Evolutionary conservation across 1,140 invertebrate species (phyloP), one percentile per base, ranked within the genome.

Genomic region (Helicoverpa zea): DNA sequence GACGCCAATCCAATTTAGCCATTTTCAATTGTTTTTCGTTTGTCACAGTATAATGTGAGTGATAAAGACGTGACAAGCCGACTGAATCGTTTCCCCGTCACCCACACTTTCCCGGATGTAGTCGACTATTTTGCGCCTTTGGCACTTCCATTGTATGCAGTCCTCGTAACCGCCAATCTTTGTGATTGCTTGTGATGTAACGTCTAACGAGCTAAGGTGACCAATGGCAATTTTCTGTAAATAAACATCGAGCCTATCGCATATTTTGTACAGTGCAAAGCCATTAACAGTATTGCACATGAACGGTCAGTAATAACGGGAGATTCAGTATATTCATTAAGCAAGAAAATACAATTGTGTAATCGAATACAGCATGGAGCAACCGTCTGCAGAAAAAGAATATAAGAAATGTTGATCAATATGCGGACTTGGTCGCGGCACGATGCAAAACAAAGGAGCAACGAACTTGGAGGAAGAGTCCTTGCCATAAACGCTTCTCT

Each of bases 381-480:
- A 63, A 76, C 63, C 56, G 56, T 43, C 16, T 77, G 30, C 51
- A 77, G 59, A 77, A 77, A 82, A 85, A 85, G 84, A 85, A 63
- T 63, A 63, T 76, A 75, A 64, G 61, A 80, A 59, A 29, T 49
- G 80, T n/a, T 58, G 78, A 90, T 93, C 89, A 87, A 81, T 90
- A 92, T 93, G 91, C 92, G 90, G 91, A 89, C 91, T 83, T 35
- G 85, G 88, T 89, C 81, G 81, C 81, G 81, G 79, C 87, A 82
- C 84, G 81, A 90, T 86, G 91, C 90, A 89, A 91, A 93, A 91
- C 88, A 91, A 87, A 87, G 83, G 88, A 64, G 89, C 92, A 92
- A 88, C 89, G 92, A 94, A 92, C 92, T 90, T 81, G 52, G 73
- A 89, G 89, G 91, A 92, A 92, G 87, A 88, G 88, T 84, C 87